Conservation (phyloP, 1,140 invertebrate genomes). For the Campoletis sonorensis region DNA sequence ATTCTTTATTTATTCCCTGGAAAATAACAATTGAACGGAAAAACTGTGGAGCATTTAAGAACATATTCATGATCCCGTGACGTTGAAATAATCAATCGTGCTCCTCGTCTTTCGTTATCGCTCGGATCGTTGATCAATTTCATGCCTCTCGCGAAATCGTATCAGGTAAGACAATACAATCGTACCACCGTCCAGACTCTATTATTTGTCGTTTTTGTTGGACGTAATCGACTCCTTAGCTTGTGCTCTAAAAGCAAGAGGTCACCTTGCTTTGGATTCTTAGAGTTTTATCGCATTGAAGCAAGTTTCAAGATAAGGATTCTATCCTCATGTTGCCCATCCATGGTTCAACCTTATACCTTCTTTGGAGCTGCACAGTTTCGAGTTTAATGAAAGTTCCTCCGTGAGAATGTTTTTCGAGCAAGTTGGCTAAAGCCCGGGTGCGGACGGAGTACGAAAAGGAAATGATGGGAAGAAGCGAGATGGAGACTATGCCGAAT, state of each 20-base stretch:
- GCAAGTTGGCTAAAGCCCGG: conserved; percentile 44
- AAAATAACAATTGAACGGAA: conserved; percentile 11
- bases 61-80: background rate
- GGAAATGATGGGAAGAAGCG: conserved; percentile 14
- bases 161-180: background rate
- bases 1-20: conserved; percentile 34
- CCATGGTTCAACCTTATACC: background rate
- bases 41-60: conserved; percentile 12
- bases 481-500: conserved; percentile 1
- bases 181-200: background rate
- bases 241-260: background rate
- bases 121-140: conserved; percentile 12
- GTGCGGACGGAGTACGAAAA: conserved; percentile 9
- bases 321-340: conserved; percentile 47
- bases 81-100: conserved; percentile 41
- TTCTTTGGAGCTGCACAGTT: conserved; percentile 43
- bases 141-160: conserved; percentile 26
- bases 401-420: conserved; percentile 54
- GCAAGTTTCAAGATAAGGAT: conserved; percentile 67
- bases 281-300: conserved; percentile 65
- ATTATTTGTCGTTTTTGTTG: conserved; percentile 8
- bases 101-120: conserved; percentile 1
- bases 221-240: conserved; percentile 30
- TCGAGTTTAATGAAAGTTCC: conserved; percentile 65
- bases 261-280: conserved; percentile 37